Base-by-base conservation (phyloP, 30 jellyfish, hydroid and myxozoan genomes). In the Catostylus mosaicus region DNA sequence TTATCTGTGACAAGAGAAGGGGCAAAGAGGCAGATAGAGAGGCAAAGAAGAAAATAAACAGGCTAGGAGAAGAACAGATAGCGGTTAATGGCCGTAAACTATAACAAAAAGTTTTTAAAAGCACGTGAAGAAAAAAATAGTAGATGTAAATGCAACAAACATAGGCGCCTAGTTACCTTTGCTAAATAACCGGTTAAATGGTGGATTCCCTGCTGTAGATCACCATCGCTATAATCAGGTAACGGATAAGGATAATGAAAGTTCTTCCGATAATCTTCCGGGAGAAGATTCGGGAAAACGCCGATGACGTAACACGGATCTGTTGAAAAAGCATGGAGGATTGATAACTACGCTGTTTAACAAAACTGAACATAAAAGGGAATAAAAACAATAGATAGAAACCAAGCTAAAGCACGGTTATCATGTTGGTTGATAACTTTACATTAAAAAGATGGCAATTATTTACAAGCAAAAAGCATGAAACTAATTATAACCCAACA, bases 291-390 rank as follows among this genome's bases (percentile, higher is more conserved):
- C 1, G 98, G 98, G 83, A 57, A 92, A 1, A 92, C 84, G 36
- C 98, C 98, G 81, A 92, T 92, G 68, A 92, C 98, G 56, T 56
- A 86, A 8, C 90, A 46, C 20, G 98, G 96, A 22, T 84, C 98
- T 73, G 84, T 31, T 31, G 23, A 40, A n/a, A n/a, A n/a, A n/a
- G n/a, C n/a, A n/a, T n/a, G n/a, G n/a, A n/a, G n/a, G n/a, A n/a
- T n/a, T n/a, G n/a, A n/a, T n/a, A n/a, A n/a, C n/a, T n/a, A n/a
- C n/a, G n/a, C n/a, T n/a, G n/a, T n/a, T n/a, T n/a, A n/a, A n/a
- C n/a, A n/a, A n/a, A n/a, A n/a, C n/a, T n/a, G n/a, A n/a, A n/a
- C n/a, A n/a, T n/a, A n/a, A n/a, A n/a, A n/a, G n/a, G n/a, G n/a
- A n/a, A n/a, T n/a, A n/a, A n/a, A n/a, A n/a, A n/a, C n/a, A n/a